Evolutionary conservation across 2,797 vertebrate species (phyloP).

Genomic region (Coendou prehensilis): DNA sequence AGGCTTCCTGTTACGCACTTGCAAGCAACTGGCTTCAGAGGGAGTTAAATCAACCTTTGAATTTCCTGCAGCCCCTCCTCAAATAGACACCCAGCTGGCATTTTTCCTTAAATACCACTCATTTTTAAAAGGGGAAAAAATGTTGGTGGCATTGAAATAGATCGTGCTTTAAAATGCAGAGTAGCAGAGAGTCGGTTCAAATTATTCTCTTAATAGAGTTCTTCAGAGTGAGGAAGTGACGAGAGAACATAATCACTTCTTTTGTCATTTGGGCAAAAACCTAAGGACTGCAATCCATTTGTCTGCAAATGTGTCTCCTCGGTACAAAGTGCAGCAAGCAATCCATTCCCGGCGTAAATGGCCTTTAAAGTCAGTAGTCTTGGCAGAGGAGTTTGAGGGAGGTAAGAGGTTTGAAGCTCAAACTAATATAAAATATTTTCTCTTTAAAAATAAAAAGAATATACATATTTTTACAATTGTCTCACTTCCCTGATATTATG

Average conservation of each 20-base stretch:
- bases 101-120: constrained; percentile 81
- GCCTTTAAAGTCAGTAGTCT: constrained; percentile 70
- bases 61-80: constrained; percentile 67
- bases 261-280: constrained; percentile 77
- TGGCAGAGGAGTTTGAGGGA: background rate
- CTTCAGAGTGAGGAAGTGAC: constrained; percentile 78
- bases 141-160: constrained; percentile 74
- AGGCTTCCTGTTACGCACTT: background rate
- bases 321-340: constrained; percentile 58
- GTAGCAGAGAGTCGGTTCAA: constrained; percentile 75
- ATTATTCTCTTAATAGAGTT: constrained; percentile 83
- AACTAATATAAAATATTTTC: constrained; percentile 44
- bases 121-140: constrained; percentile 72
- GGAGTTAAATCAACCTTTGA: background rate
- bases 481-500: constrained; percentile 52
- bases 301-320: constrained; percentile 71
- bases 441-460: constrained; percentile 61
- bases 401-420: constrained; percentile 17
- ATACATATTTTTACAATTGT: background rate
- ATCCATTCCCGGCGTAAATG: constrained; percentile 67
- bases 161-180: constrained; percentile 81
- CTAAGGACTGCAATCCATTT: constrained; percentile 73
- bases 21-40: background rate
- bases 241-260: constrained; percentile 73
- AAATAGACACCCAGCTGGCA: constrained; percentile 77